phyloP scores from a whole-genome alignment of 2,113 vertebrate species.

The Hymenochirus boettgeri region DNA sequence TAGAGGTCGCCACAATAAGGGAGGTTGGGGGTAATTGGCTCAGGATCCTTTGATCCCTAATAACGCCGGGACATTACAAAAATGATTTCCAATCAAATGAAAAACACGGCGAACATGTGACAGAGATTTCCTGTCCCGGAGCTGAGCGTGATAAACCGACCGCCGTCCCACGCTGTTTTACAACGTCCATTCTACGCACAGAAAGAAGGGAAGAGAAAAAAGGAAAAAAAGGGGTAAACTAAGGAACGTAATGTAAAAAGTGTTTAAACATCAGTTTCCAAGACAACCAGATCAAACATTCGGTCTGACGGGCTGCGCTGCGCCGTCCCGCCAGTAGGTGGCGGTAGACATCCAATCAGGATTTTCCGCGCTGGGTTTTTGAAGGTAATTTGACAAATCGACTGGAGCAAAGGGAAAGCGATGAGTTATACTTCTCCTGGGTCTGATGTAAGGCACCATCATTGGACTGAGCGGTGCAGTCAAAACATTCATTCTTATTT shows the following conservation, averaged over 20 bases:
- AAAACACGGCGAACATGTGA: slow-evolving; percentile 3
- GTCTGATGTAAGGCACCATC: too few relatives aligned
- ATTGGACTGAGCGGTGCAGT: too few relatives aligned
- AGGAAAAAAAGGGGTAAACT: slow-evolving; percentile 9
- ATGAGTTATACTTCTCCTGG: too few relatives aligned
- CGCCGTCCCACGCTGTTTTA: neutral
- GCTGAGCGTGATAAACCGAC: neutral
- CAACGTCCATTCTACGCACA: slow-evolving; percentile 4
- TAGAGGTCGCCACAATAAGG: too few relatives aligned
- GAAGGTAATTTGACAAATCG: neutral
- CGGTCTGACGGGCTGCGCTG: neutral
- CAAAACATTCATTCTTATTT: too few relatives aligned
- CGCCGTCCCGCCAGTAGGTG: slow-evolving; percentile 19
- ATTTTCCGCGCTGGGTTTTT: neutral
- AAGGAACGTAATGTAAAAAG: slow-evolving; percentile 13
- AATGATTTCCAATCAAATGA: slow-evolving; percentile 13
- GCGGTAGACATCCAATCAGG: neutral
- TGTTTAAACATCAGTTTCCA: slow-evolving; percentile 36
- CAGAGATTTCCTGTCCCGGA: neutral
- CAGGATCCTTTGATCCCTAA: slow-evolving; percentile 5
- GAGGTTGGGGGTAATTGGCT: slow-evolving; percentile 20
- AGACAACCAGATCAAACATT: slow-evolving; percentile 41
- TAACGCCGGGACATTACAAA: slow-evolving; percentile 17
- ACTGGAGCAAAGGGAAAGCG: too few relatives aligned
- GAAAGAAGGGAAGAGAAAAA: neutral